Evolutionary conservation across 1,140 invertebrate genomes (phyloP).

Genomic region (Diuraphis noxia): DNA sequence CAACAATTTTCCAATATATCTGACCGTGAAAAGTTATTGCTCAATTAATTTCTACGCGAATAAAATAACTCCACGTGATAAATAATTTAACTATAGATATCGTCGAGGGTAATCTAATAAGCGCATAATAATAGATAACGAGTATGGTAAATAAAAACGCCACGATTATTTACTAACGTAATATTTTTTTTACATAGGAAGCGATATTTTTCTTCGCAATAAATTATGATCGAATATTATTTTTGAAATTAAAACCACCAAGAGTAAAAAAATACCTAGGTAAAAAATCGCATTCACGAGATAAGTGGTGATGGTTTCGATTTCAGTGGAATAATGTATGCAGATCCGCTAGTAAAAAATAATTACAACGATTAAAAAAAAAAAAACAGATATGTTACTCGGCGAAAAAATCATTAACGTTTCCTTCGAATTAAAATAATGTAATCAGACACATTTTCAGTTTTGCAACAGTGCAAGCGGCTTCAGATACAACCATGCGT

Average conservation of each 20-base stretch:
- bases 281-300: neutral
- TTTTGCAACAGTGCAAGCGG: neutral
- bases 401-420: neutral
- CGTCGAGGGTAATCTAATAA: no score
- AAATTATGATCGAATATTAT: neutral
- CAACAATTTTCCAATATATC: neutral
- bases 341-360: neutral
- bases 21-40: no score
- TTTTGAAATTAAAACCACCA: neutral
- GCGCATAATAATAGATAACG: no score
- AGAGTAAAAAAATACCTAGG: neutral
- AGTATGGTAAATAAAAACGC: no score
- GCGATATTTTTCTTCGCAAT: no score
- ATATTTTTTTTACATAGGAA: no score
- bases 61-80: no score
- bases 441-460: neutral
- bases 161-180: no score
- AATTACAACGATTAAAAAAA: neutral
- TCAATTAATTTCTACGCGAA: no score
- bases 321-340: neutral
- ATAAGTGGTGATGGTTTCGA: neutral
- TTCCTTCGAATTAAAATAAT: neutral
- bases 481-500: neutral
- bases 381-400: neutral
- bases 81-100: no score